Base-by-base conservation (phyloP, 2,888 invertebrate genomes). In the Acrobasis repandana region DNA sequence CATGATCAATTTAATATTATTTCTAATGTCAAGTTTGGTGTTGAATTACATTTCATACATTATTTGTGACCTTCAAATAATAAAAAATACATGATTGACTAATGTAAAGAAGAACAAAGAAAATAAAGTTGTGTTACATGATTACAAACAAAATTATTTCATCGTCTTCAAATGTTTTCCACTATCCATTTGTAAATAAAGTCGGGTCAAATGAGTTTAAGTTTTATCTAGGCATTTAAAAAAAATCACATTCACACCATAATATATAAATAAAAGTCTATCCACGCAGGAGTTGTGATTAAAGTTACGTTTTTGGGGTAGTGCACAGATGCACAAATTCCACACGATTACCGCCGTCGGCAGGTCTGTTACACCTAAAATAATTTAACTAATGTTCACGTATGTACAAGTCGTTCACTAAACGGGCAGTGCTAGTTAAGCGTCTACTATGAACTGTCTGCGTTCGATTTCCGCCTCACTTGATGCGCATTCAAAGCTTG, bases 391-490 rank as follows among this genome's bases (percentile, higher is more conserved):
- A 85, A 63, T 74, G 67, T 74, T 65, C 68, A 70, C 73, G 67
- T 84, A 80, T 82, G 68, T 81, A 82, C 81, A 83, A 64, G 76
- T 77, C 75, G 72, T 78, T 78, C 75, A 73, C 76, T 83, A 83
- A 63, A 65, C 65, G 71, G 82, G 80, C 78, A 81, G 77, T 79
- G 75, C 66, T 73, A 67, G 48, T 65, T 71, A 61, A 67, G 66
- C 68, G 61, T 72, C 78, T 77, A 88, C 90, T 90, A 91, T 80
- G 90, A 91, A 78, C 90, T 90, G 77, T 92, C 92, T 46, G 90
- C 83, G 71, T 91, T 91, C n/a, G 92, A 92, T 88, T 92, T 91
- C 76, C 92, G 83, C 63, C 92, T 76, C 70, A 90, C 90, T 72
- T 90, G 91, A 46, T 90, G 91, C 47, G 88, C 80, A 60, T 82